These are phyloP conservation scores for Brachypterus glaber DNA, from an alignment of 2,888 invertebrate species.

Conservation along the genomic window DNA sequence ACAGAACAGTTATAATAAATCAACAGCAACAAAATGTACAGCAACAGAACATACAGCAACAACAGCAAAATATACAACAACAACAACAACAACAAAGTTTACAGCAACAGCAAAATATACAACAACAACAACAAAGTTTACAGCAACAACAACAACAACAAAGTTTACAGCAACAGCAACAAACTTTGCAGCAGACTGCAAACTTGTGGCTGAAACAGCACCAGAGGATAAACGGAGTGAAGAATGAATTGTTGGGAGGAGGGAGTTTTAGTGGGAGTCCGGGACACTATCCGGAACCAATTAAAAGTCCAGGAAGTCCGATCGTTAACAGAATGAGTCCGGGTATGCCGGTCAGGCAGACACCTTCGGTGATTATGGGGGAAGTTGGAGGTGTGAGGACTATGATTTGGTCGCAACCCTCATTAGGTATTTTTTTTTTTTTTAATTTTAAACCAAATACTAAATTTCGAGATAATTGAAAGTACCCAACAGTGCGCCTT, in stretches of 20 bases:
- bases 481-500: no score
- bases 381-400: conserved; percentile 79
- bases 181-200: no score
- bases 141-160: conserved; percentile 5
- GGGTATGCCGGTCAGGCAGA: conserved; percentile 45
- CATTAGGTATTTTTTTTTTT: no score
- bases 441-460: no score
- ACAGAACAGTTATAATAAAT: conserved; percentile 32
- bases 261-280: conserved; percentile 31
- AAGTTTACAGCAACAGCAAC: conserved; percentile 33
- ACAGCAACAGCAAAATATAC: no score
- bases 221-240: conserved; percentile 62
- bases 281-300: conserved; percentile 27
- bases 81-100: conserved; percentile 18
- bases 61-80: conserved; percentile 12
- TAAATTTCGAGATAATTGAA: no score
- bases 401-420: conserved; percentile 59
- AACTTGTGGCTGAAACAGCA: conserved; percentile 36
- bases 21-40: conserved; percentile 29
- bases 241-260: conserved; percentile 69
- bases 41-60: no score
- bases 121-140: no score
- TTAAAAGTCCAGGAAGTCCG: conserved; percentile 31
- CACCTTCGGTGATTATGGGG: conserved; percentile 88
- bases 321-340: conserved; percentile 17